Evolutionary conservation across 2,888 invertebrate genomes (phyloP).

Genomic region (Autographa gamma): DNA sequence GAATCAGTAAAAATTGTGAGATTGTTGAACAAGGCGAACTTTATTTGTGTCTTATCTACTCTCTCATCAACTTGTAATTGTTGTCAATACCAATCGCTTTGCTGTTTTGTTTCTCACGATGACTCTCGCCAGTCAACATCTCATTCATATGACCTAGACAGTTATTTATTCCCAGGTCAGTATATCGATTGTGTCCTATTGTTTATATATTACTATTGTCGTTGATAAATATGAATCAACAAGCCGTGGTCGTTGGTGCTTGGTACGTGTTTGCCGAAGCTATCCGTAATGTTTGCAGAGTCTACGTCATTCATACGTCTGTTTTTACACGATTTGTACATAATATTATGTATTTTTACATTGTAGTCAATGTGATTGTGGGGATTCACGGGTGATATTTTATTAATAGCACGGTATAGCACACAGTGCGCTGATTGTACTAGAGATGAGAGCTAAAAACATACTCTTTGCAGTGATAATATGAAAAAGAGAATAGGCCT

Average conservation of each 20-base stretch:
- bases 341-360: slow-evolving; percentile 18
- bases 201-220: slow-evolving; percentile 50
- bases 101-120: background rate
- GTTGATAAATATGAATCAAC: slow-evolving; percentile 42
- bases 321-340: slow-evolving; percentile 26
- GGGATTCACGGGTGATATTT: background rate
- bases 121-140: background rate
- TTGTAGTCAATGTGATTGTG: slow-evolving; percentile 10
- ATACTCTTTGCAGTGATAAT: background rate
- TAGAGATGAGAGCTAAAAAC: background rate
- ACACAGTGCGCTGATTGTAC: background rate
- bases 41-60: background rate
- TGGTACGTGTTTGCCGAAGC: slow-evolving; percentile 42
- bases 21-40: background rate
- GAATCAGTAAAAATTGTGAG: too few species aligned
- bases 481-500: background rate
- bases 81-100: background rate
- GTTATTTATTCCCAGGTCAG: slow-evolving; percentile 5
- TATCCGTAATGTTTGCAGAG: slow-evolving; percentile 51
- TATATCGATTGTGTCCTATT: slow-evolving; percentile 38
- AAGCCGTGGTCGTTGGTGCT: slow-evolving; percentile 22
- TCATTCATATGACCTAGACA: background rate
- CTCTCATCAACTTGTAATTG: background rate
- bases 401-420: background rate
- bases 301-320: slow-evolving; percentile 50